Evolutionary conservation across 2,888 invertebrate genomes (phyloP).

Genomic region (Leucoptera coffeella): DNA sequence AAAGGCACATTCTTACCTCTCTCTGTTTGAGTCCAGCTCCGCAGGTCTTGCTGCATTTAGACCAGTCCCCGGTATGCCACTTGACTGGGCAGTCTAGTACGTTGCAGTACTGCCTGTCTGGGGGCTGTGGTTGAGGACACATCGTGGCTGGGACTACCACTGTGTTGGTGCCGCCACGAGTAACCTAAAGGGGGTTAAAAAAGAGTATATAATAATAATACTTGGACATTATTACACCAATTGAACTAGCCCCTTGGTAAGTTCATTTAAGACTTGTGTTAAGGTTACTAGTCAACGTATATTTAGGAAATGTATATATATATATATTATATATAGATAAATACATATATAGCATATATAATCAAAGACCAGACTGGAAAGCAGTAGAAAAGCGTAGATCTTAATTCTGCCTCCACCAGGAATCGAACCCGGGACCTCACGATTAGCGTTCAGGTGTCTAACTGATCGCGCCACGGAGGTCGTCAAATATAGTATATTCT

Average conservation of each 20-base stretch:
- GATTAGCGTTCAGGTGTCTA: no score
- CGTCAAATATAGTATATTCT: no score
- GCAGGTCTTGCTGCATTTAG: conserved; percentile 88
- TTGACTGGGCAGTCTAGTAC: conserved; percentile 86
- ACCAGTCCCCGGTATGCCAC: conserved; percentile 87
- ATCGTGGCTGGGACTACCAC: conserved; percentile 89
- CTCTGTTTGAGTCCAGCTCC: conserved; percentile 86
- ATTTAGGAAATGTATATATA: no score
- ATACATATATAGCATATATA: no score
- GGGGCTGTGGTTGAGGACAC: conserved; percentile 88
- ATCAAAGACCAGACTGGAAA: no score
- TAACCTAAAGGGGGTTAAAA: conserved; percentile 48
- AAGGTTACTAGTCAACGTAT: no score
- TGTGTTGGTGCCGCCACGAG: conserved; percentile 80
- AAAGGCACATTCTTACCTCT: conserved; percentile 37
- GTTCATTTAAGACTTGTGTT: no score
- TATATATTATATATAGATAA: no score
- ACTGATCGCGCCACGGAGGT: no score
- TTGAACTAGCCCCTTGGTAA: not conserved
- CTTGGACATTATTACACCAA: not conserved
- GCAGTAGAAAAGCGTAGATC: no score
- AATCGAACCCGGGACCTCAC: no score
- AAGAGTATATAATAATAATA: not conserved
- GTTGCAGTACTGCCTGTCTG: conserved; percentile 86
- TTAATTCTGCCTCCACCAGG: no score